Evolutionary conservation across 2,113 vertebrate species (phyloP).

Genomic region (Oceanodroma tethys): DNA sequence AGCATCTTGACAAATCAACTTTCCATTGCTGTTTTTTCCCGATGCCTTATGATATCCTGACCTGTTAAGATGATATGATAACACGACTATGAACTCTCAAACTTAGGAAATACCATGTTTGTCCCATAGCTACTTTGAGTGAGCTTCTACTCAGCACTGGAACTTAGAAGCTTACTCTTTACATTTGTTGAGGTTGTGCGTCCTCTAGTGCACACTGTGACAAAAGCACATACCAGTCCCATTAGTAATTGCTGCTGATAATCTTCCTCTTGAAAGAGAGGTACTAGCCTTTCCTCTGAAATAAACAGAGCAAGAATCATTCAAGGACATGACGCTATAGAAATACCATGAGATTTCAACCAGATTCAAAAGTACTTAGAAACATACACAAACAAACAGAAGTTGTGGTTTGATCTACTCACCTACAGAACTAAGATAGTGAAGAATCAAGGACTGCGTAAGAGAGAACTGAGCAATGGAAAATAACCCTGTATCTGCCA

Average conservation of each 20-base stretch:
- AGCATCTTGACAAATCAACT: neutral
- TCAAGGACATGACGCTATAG: neutral
- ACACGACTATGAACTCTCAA: neutral
- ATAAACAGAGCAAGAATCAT: constrained; percentile 13
- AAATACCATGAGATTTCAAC: neutral
- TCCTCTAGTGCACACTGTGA: neutral
- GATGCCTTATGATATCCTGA: neutral
- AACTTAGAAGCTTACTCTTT: neutral
- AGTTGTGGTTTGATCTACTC: neutral
- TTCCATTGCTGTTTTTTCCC: neutral
- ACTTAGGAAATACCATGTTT: neutral
- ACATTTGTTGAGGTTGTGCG: neutral
- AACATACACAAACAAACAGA: neutral
- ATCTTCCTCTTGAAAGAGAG: constrained; percentile 93
- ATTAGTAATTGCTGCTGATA: constrained; percentile 83
- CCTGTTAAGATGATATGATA: neutral
- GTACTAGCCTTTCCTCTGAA: constrained; percentile 83
- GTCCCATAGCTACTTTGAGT: neutral
- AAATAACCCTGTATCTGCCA: neutral
- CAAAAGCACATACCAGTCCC: constrained; percentile 83
- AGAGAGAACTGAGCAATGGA: neutral
- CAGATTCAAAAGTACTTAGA: neutral
- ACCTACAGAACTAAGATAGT: neutral
- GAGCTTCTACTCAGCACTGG: neutral
- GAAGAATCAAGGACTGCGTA: neutral